These are phyloP conservation scores for Calosoma granatense DNA, from an alignment of 1,140 invertebrate species.

Conservation along the genomic window DNA sequence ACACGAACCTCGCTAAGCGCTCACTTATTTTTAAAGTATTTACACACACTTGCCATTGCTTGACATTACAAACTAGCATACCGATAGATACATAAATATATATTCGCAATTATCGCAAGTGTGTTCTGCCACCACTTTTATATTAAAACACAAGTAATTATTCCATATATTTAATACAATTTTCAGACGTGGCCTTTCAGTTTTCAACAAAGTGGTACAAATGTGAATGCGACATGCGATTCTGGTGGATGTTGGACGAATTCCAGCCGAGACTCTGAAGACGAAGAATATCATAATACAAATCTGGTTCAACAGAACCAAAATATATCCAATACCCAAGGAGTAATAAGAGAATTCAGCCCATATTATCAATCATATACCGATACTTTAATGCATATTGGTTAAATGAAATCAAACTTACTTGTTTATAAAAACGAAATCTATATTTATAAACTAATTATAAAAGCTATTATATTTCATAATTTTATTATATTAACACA, in stretches of 20 bases:
- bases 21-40: not conserved
- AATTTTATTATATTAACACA: no score
- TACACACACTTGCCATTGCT: not conserved
- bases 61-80: no score
- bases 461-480: no score
- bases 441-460: no score
- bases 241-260: not conserved
- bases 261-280: not conserved
- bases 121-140: no score
- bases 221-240: not conserved
- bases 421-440: not conserved
- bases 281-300: not conserved
- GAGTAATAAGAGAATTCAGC: not conserved
- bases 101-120: no score
- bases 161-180: not conserved
- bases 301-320: not conserved
- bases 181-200: constrained; percentile 1
- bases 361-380: constrained; percentile 3
- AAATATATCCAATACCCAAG: not conserved
- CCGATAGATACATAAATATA: no score
- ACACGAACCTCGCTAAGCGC: not conserved
- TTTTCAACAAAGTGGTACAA: constrained; percentile 2
- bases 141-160: no score
- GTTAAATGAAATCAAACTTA: not conserved
- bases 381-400: constrained; percentile 4